Base-by-base conservation (phyloP, 2,888 invertebrate genomes). In the Charanyca ferruginea region DNA sequence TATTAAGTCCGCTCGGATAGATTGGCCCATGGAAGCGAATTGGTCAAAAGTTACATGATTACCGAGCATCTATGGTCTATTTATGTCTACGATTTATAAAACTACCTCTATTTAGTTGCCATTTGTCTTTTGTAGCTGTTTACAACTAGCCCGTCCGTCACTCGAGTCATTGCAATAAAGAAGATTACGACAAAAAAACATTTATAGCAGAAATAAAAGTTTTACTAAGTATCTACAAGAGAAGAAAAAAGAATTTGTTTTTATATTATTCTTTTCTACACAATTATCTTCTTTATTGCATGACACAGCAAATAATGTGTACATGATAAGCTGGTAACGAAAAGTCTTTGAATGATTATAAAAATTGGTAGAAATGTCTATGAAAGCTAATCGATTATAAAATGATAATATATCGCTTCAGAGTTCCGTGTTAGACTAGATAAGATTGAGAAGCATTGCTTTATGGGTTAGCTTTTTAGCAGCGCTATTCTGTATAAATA, bases 31-130 rank as follows among this genome's bases (percentile, higher is more conserved):
- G 79, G 82, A 89, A 91, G 90, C 89, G 80, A 85, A 85, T 91
- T 90, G 91, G 90, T 91, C 91, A 86, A 88, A 52, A 85, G 81
- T 77, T 85, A 79, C 73, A 65, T 58, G 60, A 64, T 79, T 73
- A 76, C 79, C 60, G 60, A 80, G 67, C 78, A 79, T 76, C 80
- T 86, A 88, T 80, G 80, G 80, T 85, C 80, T 83, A 81, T 79
- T 76, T 79, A 80, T 7, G 45, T 66, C 83, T 87, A 86, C 67
- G 73, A 73, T 83, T 83, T 86, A 85, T 81, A 87, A 84, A 84
- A 83, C 90, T 90, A 91, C 83, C 74, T 85, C 87, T 90, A 87
- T 83, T 85, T 85, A 88, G 76, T 83, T 83, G 83, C 80, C 76
- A 66, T 81, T 82, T 82, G 41, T 64, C n/a, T 64, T 83, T 83